Percentiles rank a stretch among this genome's conserved stretches.
Conservation (phyloP, 1,140 invertebrate species). For the Zaprionus africanus region DNA sequence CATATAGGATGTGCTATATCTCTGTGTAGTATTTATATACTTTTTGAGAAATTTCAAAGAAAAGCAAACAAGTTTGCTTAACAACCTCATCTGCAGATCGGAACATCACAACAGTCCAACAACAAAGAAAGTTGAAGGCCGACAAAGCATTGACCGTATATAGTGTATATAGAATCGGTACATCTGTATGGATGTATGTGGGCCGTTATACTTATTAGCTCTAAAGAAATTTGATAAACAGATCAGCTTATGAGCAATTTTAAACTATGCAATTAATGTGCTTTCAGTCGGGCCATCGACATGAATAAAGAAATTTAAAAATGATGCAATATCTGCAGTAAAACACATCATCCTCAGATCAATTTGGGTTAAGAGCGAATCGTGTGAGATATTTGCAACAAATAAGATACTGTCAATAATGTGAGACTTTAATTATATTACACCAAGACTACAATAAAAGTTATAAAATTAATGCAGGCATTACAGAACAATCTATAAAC, state of each 20-base stretch:
- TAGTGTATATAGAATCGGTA: conserved; percentile 48
- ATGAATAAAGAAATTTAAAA: conserved; percentile 16
- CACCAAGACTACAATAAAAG: background rate
- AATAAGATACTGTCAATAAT: background rate
- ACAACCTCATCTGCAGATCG: conserved; percentile 63
- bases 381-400: background rate
- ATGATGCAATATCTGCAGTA: conserved; percentile 48
- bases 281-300: conserved; percentile 22
- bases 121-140: conserved; percentile 83
- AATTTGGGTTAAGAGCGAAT: conserved; percentile 4
- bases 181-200: background rate
- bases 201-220: background rate
- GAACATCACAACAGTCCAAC: conserved; percentile 28
- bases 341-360: conserved; percentile 25
- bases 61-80: conserved; percentile 79
- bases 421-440: background rate
- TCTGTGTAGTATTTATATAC: conserved; percentile 23
- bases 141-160: conserved; percentile 75
- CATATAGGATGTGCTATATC: conserved; percentile 26
- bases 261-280: conserved; percentile 39
- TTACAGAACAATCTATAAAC: background rate
- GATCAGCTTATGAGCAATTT: conserved; percentile 34
- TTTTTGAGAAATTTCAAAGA: conserved; percentile 56
- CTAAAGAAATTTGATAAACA: conserved; percentile 44
- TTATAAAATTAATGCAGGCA: background rate